A percentile compares a stretch with the other conserved stretches of the same genome.
phyloP scores from a whole-genome alignment of 2,888 invertebrate genomes.

The Crioceris asparagi region DNA sequence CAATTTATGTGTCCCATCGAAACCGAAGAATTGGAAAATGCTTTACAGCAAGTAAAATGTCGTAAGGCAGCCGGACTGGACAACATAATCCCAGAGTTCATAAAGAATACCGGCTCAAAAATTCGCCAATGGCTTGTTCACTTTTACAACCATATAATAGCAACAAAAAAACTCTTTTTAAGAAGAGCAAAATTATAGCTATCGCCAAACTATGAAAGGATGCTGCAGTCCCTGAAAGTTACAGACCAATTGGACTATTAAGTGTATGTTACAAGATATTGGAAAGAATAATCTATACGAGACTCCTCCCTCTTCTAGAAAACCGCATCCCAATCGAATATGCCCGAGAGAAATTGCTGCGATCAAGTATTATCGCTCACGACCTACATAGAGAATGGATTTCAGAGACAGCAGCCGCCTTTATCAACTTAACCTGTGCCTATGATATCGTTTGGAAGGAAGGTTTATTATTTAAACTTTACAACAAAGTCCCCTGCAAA shows the following conservation, averaged over 20 bases:
- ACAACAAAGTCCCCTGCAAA: not conserved
- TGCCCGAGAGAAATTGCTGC: not conserved
- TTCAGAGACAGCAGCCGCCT: not conserved
- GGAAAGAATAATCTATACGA: not conserved
- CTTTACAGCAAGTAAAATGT: too few relatives aligned
- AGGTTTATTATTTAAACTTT: not conserved
- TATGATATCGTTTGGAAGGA: not conserved
- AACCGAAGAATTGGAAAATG: too few relatives aligned
- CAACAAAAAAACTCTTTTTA: too few relatives aligned
- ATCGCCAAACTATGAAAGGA: constrained; percentile 3
- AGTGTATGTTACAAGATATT: constrained; percentile 4
- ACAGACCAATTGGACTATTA: constrained; percentile 3
- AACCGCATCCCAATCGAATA: not conserved
- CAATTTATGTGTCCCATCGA: too few relatives aligned
- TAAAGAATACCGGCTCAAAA: too few relatives aligned
- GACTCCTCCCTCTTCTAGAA: not conserved
- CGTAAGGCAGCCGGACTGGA: too few relatives aligned
- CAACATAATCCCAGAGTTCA: too few relatives aligned
- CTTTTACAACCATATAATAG: too few relatives aligned
- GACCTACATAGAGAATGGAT: not conserved
- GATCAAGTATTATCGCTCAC: not conserved
- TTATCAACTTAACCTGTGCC: constrained; percentile 1
- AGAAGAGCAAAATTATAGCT: too few relatives aligned
- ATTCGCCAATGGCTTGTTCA: too few relatives aligned
- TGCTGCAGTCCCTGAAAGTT: not conserved